Evolutionary conservation across 2,888 invertebrate species (phyloP).

Genomic region (Ormyrus labotus): DNA sequence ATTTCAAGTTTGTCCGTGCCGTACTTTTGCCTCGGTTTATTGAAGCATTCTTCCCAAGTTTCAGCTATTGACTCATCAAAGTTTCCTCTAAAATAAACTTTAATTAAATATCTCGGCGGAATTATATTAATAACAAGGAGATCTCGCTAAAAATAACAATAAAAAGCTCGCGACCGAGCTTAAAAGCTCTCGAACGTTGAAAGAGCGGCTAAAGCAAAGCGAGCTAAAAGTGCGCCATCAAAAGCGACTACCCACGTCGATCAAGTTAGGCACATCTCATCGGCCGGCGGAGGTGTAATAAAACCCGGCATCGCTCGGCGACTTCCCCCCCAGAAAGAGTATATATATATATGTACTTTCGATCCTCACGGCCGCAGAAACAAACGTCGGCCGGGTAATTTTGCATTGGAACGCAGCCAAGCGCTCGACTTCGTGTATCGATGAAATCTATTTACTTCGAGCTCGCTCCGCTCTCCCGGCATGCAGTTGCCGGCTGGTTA

Average conservation of each 20-base stretch:
- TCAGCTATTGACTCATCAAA: no score
- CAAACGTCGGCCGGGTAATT: constrained; percentile 28
- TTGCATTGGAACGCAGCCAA: constrained; percentile 49
- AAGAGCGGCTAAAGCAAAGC: constrained; percentile 6
- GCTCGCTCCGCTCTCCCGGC: background rate
- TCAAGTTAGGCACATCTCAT: background rate
- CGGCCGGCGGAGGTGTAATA: constrained; percentile 10
- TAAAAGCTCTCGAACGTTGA: background rate
- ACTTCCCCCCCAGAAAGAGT: background rate
- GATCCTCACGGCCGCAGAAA: background rate
- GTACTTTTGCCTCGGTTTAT: no score
- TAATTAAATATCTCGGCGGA: no score
- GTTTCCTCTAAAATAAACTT: no score
- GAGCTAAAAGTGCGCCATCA: constrained; percentile 12
- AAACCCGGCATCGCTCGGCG: constrained; percentile 6
- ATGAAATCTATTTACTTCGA: constrained; percentile 42
- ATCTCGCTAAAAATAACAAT: background rate
- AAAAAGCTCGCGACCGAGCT: background rate
- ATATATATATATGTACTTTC: no score
- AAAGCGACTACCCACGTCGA: constrained; percentile 28
- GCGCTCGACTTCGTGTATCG: background rate
- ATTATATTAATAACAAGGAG: no score
- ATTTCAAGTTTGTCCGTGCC: no score
- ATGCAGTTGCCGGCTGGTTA: constrained; percentile 3
- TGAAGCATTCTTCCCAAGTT: no score